phyloP scores from a whole-genome alignment of 2,888 invertebrate genomes.

The Zele albiditarsus region DNA sequence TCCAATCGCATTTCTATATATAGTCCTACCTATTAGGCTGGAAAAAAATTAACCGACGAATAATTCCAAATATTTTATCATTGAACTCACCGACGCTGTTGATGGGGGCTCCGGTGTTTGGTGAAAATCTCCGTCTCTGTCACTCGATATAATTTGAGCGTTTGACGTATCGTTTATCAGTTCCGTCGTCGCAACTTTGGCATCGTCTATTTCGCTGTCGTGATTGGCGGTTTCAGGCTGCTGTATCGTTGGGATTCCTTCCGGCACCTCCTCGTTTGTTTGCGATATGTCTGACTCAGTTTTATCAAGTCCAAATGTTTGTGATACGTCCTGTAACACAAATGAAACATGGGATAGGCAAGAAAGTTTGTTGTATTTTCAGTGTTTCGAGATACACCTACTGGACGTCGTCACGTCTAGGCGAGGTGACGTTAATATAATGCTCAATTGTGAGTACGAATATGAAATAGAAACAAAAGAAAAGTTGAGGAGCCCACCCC shows the following conservation, averaged over 20 bases:
- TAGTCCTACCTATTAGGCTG: conserved; percentile 28
- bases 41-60: conserved; percentile 11
- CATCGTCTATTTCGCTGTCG: conserved; percentile 46
- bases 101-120: conserved; percentile 43
- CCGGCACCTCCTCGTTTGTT: conserved; percentile 45
- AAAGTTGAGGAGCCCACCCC: too few species aligned
- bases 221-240: conserved; percentile 44
- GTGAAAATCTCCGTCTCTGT: conserved; percentile 43
- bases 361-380: background rate
- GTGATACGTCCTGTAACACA: conserved; percentile 66
- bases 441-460: too few species aligned
- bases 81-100: conserved; percentile 47
- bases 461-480: too few species aligned
- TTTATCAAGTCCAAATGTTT: conserved; percentile 70
- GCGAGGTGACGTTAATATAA: too few species aligned
- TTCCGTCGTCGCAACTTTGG: conserved; percentile 48
- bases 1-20: background rate
- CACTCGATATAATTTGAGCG: conserved; percentile 28
- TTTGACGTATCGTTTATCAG: conserved; percentile 45
- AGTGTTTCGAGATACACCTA: background rate
- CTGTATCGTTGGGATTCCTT: conserved; percentile 31
- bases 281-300: conserved; percentile 55
- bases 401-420: too few species aligned
- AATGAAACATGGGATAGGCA: background rate
- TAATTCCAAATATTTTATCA: background rate